phyloP scores from a whole-genome alignment of 2,888 invertebrate genomes.

The Griposia aprilina region DNA sequence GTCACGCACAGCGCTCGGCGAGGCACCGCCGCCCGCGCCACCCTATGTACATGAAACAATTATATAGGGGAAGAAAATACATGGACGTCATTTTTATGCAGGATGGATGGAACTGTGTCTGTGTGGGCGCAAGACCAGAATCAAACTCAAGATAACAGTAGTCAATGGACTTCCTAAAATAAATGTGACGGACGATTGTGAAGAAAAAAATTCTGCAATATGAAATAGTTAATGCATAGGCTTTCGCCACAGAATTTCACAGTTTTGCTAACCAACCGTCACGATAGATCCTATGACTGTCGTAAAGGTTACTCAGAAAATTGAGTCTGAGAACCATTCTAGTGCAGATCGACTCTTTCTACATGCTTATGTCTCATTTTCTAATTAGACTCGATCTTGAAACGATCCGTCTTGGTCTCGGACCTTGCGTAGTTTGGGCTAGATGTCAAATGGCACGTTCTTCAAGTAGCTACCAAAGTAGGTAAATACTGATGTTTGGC shows the following conservation, averaged over 20 bases:
- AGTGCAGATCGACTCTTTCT: not conserved
- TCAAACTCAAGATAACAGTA: not conserved
- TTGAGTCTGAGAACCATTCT: too few relatives aligned
- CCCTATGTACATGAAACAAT: slow-evolving; percentile 65
- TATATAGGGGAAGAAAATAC: slow-evolving; percentile 43
- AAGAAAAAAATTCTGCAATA: not conserved
- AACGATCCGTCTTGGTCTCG: not conserved
- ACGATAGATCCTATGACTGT: not conserved
- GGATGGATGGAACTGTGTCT: not conserved
- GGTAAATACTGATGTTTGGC: not conserved
- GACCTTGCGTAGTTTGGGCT: not conserved
- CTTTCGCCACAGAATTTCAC: too few relatives aligned
- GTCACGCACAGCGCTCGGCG: slow-evolving; percentile 83
- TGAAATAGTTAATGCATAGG: not conserved
- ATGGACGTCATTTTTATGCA: slow-evolving; percentile 3
- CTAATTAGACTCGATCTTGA: too few relatives aligned
- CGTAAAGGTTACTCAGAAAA: not conserved
- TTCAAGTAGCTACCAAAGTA: not conserved
- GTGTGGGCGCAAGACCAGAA: not conserved
- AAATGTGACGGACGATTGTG: not conserved
- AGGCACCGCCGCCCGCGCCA: slow-evolving; percentile 79
- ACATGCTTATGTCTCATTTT: too few relatives aligned
- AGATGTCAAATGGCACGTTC: not conserved
- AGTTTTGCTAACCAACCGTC: not conserved
- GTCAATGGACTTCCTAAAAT: not conserved